phyloP scores from a whole-genome alignment of 2,797 vertebrate genomes.

The Poeciliopsis turneri region DNA sequence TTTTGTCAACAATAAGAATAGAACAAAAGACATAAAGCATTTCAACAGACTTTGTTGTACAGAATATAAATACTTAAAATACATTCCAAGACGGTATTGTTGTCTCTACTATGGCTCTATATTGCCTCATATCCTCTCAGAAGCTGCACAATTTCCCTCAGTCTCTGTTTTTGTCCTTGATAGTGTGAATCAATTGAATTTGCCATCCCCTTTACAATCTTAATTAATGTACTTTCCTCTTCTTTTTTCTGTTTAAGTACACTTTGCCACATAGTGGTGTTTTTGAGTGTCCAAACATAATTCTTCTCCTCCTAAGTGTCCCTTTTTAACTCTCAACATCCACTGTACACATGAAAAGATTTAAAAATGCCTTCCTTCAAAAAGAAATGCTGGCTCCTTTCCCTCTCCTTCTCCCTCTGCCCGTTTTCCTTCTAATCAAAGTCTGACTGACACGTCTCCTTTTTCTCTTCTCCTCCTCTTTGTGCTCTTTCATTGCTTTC shows the following conservation, averaged over 20 bases:
- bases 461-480: slow-evolving; percentile 63
- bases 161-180: neutral
- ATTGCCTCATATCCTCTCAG: neutral
- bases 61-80: too few species aligned
- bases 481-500: slow-evolving; percentile 66
- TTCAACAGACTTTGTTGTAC: too few species aligned
- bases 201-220: neutral
- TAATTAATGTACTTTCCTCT: neutral
- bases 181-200: neutral
- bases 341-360: slow-evolving; percentile 48
- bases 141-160: neutral
- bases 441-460: slow-evolving; percentile 72
- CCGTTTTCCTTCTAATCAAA: slow-evolving; percentile 67
- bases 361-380: slow-evolving; percentile 37
- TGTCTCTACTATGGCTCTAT: neutral
- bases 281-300: slow-evolving; percentile 25
- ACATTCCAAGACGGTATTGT: too few species aligned
- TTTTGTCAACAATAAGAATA: neutral
- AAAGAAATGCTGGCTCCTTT: slow-evolving; percentile 40
- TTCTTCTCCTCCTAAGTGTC: slow-evolving; percentile 4
- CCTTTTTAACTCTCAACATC: slow-evolving; percentile 16
- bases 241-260: neutral
- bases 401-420: slow-evolving; percentile 42
- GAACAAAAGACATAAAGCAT: too few species aligned
- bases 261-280: slow-evolving; percentile 16